Percentiles rank a stretch among this genome's conserved stretches.
Evolutionary conservation across 2,888 invertebrate species (phyloP).

Genomic region (Drosophila macrospina): DNA sequence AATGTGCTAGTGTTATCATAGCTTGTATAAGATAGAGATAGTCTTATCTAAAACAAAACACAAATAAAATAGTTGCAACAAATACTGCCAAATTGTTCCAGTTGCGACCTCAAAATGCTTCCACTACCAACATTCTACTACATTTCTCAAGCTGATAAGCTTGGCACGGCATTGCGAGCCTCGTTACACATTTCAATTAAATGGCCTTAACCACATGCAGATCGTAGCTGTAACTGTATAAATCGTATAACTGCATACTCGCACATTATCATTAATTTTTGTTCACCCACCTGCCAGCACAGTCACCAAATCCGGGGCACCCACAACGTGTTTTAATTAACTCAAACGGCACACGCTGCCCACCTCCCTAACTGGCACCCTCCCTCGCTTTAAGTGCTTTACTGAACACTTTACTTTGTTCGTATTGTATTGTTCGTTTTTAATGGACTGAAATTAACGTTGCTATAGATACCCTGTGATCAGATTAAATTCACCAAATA

Average conservation of each 20-base stretch:
- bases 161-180: not conserved
- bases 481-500: no score
- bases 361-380: not conserved
- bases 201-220: slow-evolving; percentile 25
- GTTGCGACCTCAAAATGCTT: not conserved
- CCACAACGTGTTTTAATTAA: slow-evolving; percentile 63
- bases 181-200: slow-evolving; percentile 37
- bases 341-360: slow-evolving; percentile 47
- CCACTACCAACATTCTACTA: slow-evolving; percentile 1
- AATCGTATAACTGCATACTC: slow-evolving; percentile 1
- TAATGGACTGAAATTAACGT: not conserved
- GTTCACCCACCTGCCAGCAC: slow-evolving; percentile 20
- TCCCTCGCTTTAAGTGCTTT: slow-evolving; percentile 50
- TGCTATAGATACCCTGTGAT: slow-evolving; percentile 17
- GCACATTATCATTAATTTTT: slow-evolving; percentile 4
- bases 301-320: slow-evolving; percentile 10
- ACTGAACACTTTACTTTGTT: slow-evolving; percentile 60
- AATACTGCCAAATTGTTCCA: slow-evolving; percentile 5
- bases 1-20: slow-evolving; percentile 41
- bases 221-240: slow-evolving; percentile 19
- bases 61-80: slow-evolving; percentile 4
- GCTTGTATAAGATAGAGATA: slow-evolving; percentile 30
- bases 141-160: slow-evolving; percentile 13
- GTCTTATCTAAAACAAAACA: slow-evolving; percentile 37
- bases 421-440: slow-evolving; percentile 8